These are phyloP conservation scores for Netelia inedita DNA, from an alignment of 2,888 invertebrate genomes.

Conservation along the genomic window DNA sequence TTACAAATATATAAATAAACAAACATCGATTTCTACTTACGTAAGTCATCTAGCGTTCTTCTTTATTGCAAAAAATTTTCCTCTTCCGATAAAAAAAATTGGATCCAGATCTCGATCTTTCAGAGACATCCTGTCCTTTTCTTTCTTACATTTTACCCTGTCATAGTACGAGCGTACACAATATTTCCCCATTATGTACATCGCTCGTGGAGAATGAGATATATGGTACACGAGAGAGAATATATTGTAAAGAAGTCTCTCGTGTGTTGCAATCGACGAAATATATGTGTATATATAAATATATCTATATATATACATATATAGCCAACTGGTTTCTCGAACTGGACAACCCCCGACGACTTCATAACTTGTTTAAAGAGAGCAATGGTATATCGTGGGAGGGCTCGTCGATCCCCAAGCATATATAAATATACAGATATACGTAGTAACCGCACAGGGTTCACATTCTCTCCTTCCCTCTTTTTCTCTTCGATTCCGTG, in stretches of 20 bases:
- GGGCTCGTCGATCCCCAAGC: conserved; percentile 69
- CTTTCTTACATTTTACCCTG: conserved; percentile 68
- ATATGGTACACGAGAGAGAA: conserved; percentile 41
- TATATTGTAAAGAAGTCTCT: conserved; percentile 49
- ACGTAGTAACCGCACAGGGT: conserved; percentile 68
- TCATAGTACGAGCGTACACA: conserved; percentile 70
- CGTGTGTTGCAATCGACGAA: conserved; percentile 50
- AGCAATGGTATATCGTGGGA: conserved; percentile 78
- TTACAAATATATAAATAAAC: conserved; percentile 67
- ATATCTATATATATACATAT: conserved; percentile 56
- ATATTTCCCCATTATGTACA: conserved; percentile 76
- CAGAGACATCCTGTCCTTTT: conserved; percentile 66
- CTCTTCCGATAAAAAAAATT: conserved; percentile 49
- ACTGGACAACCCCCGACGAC: conserved; percentile 77
- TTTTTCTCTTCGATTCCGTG: conserved; percentile 59
- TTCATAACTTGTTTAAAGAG: conserved; percentile 80
- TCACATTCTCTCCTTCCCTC: conserved; percentile 43
- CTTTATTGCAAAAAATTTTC: conserved; percentile 19
- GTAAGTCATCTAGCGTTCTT: conserved; percentile 8
- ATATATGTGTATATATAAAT: conserved; percentile 7
- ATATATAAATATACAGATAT: conserved; percentile 24
- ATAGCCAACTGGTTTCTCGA: conserved; percentile 78
- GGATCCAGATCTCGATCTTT: conserved; percentile 62
- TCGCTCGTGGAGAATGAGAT: conserved; percentile 42
- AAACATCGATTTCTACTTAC: conserved; percentile 56